A percentile compares a stretch with the other conserved stretches of the same genome.
These are phyloP conservation scores for Rhopalosiphum nymphaeae DNA, from an alignment of 2,888 invertebrate species.

Conservation along the genomic window DNA sequence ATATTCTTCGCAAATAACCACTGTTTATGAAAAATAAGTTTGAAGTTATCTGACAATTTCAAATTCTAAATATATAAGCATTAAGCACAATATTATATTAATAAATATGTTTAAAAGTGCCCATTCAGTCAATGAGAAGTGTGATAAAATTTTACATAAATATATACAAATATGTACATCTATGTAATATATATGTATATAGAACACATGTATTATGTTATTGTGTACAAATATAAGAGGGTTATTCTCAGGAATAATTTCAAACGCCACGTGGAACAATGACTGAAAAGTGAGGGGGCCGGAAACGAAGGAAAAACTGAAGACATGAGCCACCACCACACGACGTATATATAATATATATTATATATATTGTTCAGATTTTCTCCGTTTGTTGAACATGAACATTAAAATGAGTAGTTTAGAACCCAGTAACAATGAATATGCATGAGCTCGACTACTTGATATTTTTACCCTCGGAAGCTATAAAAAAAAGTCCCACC, in stretches of 20 bases:
- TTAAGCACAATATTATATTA: neutral
- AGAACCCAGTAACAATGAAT: slow-evolving; percentile 56
- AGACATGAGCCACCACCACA: slow-evolving; percentile 46
- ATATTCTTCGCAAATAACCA: neutral
- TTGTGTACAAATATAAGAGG: slow-evolving; percentile 28
- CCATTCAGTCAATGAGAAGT: neutral
- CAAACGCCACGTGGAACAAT: slow-evolving; percentile 44
- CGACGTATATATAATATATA: neutral
- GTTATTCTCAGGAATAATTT: slow-evolving; percentile 57
- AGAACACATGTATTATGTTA: slow-evolving; percentile 24
- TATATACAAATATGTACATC: neutral
- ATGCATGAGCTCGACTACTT: slow-evolving; percentile 60
- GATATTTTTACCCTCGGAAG: slow-evolving; percentile 60
- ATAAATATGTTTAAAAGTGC: neutral
- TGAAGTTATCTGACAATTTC: neutral
- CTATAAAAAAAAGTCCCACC: slow-evolving; percentile 46
- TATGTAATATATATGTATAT: neutral
- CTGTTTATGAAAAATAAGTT: neutral
- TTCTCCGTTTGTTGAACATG: slow-evolving; percentile 53
- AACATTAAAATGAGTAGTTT: slow-evolving; percentile 60
- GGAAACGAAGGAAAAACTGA: slow-evolving; percentile 60
- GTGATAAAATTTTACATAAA: neutral
- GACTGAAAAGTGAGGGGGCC: neutral
- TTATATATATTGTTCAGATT: slow-evolving; percentile 49
- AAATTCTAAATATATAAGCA: neutral